Percentiles rank a stretch among this genome's conserved stretches.
phyloP scores from a whole-genome alignment of 2,113 vertebrate species.

The Hystrix cristata region DNA sequence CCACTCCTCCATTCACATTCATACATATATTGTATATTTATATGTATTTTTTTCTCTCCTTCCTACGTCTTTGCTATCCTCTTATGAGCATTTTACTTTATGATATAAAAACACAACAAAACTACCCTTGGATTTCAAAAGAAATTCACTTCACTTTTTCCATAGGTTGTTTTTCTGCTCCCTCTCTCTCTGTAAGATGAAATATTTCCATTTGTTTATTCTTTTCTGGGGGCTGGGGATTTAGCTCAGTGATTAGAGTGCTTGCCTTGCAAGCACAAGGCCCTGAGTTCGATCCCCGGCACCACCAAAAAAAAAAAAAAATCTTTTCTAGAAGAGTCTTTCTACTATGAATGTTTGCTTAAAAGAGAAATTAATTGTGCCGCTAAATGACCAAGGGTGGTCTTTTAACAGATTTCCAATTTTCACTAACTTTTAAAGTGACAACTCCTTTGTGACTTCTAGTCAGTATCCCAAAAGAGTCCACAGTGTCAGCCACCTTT shows the following conservation, averaged over 20 bases:
- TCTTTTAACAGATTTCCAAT: not conserved
- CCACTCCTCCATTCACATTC: not conserved
- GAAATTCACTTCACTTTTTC: not conserved
- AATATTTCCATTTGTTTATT: not conserved
- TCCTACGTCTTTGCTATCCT: conserved; percentile 4
- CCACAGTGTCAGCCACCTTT: not conserved
- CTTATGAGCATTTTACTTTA: not conserved
- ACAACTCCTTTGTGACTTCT: not conserved
- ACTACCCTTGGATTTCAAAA: not conserved
- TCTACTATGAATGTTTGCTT: not conserved
- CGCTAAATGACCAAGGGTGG: not conserved
- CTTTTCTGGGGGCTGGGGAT: not conserved
- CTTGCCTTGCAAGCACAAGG: no score
- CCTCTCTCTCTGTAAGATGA: not conserved
- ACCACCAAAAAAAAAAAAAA: no score
- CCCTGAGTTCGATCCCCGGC: no score
- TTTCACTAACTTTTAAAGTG: not conserved
- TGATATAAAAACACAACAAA: not conserved
- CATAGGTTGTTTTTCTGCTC: not conserved
- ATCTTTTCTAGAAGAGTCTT: not conserved
- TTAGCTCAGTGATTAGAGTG: no score
- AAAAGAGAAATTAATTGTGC: not conserved
- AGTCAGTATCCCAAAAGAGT: not conserved
- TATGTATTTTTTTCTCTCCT: not conserved
- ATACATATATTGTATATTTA: not conserved